phyloP scores from a whole-genome alignment of 2,113 vertebrate genomes.

The Jacana jacana region DNA sequence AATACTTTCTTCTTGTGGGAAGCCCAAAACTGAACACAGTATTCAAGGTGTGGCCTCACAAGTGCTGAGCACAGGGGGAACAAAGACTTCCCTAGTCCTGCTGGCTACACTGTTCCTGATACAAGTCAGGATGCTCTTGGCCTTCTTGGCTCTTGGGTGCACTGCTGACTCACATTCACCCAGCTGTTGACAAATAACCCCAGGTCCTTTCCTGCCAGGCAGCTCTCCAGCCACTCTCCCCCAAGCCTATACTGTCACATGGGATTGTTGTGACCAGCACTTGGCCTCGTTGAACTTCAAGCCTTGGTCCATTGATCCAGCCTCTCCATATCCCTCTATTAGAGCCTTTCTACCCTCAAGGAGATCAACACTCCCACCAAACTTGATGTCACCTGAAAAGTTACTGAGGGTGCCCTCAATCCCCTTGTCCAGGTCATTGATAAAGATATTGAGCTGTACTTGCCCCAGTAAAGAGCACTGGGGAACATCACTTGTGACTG shows the following conservation, averaged over 20 bases:
- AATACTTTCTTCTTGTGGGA: neutral
- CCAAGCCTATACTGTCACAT: neutral
- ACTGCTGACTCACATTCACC: neutral
- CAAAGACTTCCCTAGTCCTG: neutral
- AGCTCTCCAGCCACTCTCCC: neutral
- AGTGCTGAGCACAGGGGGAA: neutral
- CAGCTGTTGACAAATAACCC: accelerated
- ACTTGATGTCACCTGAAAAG: neutral
- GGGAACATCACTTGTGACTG: neutral
- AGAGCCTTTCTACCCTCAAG: neutral
- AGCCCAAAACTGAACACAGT: neutral
- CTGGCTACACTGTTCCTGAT: neutral
- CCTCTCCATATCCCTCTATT: neutral
- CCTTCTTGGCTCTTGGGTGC: neutral
- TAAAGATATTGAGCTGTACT: neutral
- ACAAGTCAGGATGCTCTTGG: neutral
- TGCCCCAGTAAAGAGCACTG: neutral
- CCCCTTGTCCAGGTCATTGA: neutral
- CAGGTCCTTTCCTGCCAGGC: accelerated
- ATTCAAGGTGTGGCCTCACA: neutral
- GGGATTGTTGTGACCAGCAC: neutral
- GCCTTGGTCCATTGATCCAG: neutral
- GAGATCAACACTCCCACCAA: neutral
- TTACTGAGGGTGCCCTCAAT: neutral
- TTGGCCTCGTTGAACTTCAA: neutral